Evolutionary conservation across 2,888 invertebrate genomes (phyloP), one percentile per base, ranked within the genome.

Genomic region (Perizoma affinitatum): DNA sequence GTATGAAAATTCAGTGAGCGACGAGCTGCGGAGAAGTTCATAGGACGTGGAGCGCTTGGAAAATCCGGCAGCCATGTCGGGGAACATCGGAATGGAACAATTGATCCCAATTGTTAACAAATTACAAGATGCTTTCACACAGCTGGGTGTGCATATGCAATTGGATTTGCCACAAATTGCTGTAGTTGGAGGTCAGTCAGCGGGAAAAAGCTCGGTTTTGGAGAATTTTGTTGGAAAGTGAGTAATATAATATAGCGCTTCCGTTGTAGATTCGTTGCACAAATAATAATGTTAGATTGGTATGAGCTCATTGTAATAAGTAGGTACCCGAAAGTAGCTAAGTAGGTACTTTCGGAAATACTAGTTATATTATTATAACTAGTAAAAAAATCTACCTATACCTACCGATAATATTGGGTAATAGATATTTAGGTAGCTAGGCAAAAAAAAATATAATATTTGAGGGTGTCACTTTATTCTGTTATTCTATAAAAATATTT

Each of bases 211-310:
- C 92, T 99, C 99, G 56, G 99, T 99, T 62, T 94, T 99, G 84
- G 99, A 99, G 94, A 99, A 99, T 94, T 99, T 99, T 87, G 99
- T 99, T 73, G 99, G 99, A 92, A 97, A 97, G 98, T 98, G 93
- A 94, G 95, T 61, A 50, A 38, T 35, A 22, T 34, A 35, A n/a
- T 93, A 72, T 22, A 22, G 22, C 22, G 22, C 22, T 22, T 22
- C 22, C 22, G 22, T 59, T 9, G 63, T 59, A 46, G 58, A 64
- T 64, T 22, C 22, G 22, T 22, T 22, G 22, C 22, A 22, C 51
- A n/a, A 43, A 52, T 8, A 42, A 38, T 33, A n/a, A 46, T 46
- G 38, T 49, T n/a, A 34, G 35, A 9, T 11, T 40, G 42, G 11
- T 11, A 7, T 38, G 38, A 7, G 38, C 38, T 5, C 6, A 38